Evolutionary conservation across 2,888 invertebrate species (phyloP).

Genomic region (Acheta domesticus): DNA sequence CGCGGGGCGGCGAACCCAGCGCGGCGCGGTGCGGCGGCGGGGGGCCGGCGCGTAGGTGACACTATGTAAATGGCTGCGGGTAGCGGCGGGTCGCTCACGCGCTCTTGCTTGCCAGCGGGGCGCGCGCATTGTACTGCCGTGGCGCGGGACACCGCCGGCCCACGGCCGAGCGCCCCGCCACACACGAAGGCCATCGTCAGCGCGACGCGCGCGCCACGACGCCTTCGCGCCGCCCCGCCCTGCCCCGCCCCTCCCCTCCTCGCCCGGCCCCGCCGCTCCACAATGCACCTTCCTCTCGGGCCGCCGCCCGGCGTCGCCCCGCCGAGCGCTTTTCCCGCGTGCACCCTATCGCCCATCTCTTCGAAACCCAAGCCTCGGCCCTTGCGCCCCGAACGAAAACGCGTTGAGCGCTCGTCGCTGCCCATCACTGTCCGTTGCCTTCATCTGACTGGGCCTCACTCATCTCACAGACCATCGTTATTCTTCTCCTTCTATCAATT

Average conservation of each 20-base stretch:
- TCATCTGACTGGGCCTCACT: too few species aligned
- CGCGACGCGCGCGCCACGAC: not conserved
- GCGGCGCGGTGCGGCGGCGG: not conserved
- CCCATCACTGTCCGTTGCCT: too few species aligned
- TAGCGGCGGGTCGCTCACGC: not conserved
- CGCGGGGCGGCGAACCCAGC: not conserved
- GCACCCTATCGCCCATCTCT: not conserved
- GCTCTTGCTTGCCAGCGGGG: too few species aligned
- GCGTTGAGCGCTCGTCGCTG: too few species aligned
- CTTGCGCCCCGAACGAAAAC: too few species aligned
- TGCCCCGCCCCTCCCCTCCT: not conserved
- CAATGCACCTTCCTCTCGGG: not conserved
- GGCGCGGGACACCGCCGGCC: constrained; percentile 3
- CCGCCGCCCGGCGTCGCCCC: not conserved
- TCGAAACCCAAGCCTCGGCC: too few species aligned
- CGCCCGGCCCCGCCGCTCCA: not conserved
- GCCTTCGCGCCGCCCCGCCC: not conserved
- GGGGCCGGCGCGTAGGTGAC: not conserved
- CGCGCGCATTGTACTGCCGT: not conserved
- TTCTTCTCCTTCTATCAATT: too few species aligned
- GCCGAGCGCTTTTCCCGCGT: too few species aligned
- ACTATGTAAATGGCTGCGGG: not conserved
- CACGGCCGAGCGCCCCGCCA: not conserved
- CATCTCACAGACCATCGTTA: too few species aligned
- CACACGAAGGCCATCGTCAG: constrained; percentile 7